Conservation (phyloP, 2,797 vertebrate species). For the Thaleichthys pacificus region DNA sequence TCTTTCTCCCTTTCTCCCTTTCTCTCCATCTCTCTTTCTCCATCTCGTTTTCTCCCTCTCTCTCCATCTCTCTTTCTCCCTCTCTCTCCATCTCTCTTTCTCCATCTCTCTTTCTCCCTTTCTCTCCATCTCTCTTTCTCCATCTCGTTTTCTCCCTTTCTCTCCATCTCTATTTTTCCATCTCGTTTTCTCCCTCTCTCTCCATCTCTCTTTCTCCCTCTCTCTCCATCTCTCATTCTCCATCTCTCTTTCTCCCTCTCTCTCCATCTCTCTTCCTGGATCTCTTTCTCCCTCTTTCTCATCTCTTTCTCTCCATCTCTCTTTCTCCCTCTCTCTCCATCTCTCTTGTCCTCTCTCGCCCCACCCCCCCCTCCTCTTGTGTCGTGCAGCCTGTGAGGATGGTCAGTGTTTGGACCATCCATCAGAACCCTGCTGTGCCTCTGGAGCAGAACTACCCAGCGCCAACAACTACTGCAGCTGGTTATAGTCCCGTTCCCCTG, state of each 20-base stretch:
- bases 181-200: neutral
- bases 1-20: neutral
- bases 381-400: constrained; percentile 38
- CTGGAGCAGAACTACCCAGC: constrained; percentile 72
- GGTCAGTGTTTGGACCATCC: constrained; percentile 56
- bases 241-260: too few species aligned
- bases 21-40: neutral
- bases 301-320: too few species aligned
- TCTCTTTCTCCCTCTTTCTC: too few species aligned
- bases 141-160: too few species aligned
- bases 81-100: neutral
- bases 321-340: neutral
- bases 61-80: neutral
- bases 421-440: constrained; percentile 55
- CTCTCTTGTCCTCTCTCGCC: neutral
- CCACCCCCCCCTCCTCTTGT: neutral
- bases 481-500: constrained; percentile 48
- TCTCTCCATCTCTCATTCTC: neutral
- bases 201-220: too few species aligned
- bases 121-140: too few species aligned
- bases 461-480: constrained; percentile 65
- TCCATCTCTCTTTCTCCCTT: too few species aligned
- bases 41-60: neutral
- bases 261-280: too few species aligned
- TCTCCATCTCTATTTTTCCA: too few species aligned